Base-by-base conservation (phyloP, 53 echinoderm and acorn worm species). In the Crossaster papposus region DNA sequence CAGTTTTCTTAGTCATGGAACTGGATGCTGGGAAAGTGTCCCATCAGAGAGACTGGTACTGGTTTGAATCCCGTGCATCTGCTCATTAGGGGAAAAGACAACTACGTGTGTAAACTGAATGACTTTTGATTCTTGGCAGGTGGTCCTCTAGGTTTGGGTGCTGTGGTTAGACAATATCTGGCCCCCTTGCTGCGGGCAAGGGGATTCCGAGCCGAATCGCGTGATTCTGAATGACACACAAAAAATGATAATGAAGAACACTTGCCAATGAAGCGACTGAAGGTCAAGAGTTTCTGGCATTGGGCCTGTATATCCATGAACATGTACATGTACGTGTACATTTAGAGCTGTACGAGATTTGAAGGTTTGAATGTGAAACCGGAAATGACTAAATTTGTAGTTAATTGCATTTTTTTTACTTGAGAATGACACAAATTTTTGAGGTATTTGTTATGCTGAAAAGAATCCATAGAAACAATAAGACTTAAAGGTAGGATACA, bases 1-100 rank as follows among this genome's bases (percentile, higher is more conserved):
- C 28, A 14, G 75, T 73, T 87, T 77, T 36, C 36, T 76, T 62
- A 55, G 77, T 87, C 77, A 87, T 62, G n/a, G 53, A 70, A 44
- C 28, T 36, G 23, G 36, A 28, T 65, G 38, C 36, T 83, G 83
- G 70, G 83, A 83, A 83, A 17, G 14, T 26, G 33, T 51, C 70
- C 44, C 38, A 70, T 83, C 83, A 65, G 54, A 83, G 36, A 36
- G 31, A 85, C 14, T 18, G 44, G 33, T 54, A 58, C 77, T 54
- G 38, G 77, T 33, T 87, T 77, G 18, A 72, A 14, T 44, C 37
- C 18, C 77, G n/a, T 87, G 87, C 77, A 77, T 87, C 87, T 87
- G 87, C 77, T 87, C 87, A 87, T 87, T 87, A 87, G 87, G 75
- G 51, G 71, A 51, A 68, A 11, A 38, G 30, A 65, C 82, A 20